A percentile compares a stretch with the other conserved stretches of the same genome.
These are phyloP conservation scores for Cnemophilus loriae DNA, from an alignment of 2,113 vertebrate species.

Conservation along the genomic window DNA sequence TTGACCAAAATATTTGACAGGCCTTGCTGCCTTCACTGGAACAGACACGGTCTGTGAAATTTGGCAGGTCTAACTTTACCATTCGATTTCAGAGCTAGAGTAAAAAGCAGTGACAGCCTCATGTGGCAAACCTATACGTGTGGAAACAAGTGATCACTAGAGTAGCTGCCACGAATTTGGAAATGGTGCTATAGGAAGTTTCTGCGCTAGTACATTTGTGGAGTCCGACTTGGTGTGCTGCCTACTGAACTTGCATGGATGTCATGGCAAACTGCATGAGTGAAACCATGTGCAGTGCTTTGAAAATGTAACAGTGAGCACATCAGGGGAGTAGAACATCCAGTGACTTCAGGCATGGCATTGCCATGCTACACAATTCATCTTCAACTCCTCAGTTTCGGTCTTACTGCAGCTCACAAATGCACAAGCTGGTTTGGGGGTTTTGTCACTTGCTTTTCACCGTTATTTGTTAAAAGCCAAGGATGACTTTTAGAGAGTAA, in stretches of 20 bases:
- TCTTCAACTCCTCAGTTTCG: background rate
- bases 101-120: background rate
- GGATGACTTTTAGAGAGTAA: background rate
- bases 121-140: rapidly evolving
- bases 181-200: background rate
- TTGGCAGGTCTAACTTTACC: background rate
- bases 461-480: background rate
- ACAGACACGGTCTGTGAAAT: background rate
- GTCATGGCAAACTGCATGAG: background rate
- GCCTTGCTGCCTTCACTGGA: background rate
- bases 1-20: background rate
- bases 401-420: background rate
- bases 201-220: background rate
- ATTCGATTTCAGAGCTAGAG: background rate
- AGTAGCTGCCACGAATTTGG: background rate
- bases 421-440: background rate
- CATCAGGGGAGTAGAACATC: background rate
- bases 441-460: background rate
- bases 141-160: background rate
- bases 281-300: background rate
- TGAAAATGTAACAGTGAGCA: background rate
- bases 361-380: background rate
- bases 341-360: background rate
- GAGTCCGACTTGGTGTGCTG: background rate
- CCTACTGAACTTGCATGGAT: background rate